Evolutionary conservation across 2,113 vertebrate genomes (phyloP), one percentile per base, ranked within the genome.

Genomic region (Channa maculata): DNA sequence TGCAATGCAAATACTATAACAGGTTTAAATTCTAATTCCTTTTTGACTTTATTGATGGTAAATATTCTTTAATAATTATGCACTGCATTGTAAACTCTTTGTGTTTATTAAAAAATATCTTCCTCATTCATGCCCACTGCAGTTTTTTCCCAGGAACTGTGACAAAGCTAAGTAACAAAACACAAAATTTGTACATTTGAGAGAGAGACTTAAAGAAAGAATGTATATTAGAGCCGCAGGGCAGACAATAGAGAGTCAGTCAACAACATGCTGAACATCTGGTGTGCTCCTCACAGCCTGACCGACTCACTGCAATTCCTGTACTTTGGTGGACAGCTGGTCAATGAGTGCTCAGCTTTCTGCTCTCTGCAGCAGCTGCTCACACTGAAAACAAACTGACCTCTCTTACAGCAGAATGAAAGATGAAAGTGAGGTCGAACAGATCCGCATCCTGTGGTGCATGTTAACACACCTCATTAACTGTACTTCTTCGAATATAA

Each of bases 241-340:
- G 44, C n/a, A 64, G 51, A 65, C 58, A 79, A 45, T 15, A 39
- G 6, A 51, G 15, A 61, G 38, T 60, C 63, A 33, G 55, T 50
- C 51, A 51, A n/a, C 64, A 58, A 49, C 58, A 68, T 36, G 54
- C 49, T 14, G 65, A 84, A 79, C 82, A 77, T 85, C 64, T 84
- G 76, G 39, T 65, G 55, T 13, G 59, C 49, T 62, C 71, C 51
- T 54, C 38, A 8, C 39, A 33, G 64, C 43, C 64, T 51, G 39
- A 77, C 8, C 59, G 0, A 12, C 68, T 85, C 64, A 65, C 68
- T 62, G 33, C 24, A 3, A 80, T 73, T 69, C 61, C 11, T 45
- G 58, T 66, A 15, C 37, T 54, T 34, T 38, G 46, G 49, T 43
- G 49, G 44, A 71, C 61, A 78, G 66, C 81, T 79, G 71, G 68